phyloP scores from a whole-genome alignment of 1,140 invertebrate species.

The Bombus confusus region DNA sequence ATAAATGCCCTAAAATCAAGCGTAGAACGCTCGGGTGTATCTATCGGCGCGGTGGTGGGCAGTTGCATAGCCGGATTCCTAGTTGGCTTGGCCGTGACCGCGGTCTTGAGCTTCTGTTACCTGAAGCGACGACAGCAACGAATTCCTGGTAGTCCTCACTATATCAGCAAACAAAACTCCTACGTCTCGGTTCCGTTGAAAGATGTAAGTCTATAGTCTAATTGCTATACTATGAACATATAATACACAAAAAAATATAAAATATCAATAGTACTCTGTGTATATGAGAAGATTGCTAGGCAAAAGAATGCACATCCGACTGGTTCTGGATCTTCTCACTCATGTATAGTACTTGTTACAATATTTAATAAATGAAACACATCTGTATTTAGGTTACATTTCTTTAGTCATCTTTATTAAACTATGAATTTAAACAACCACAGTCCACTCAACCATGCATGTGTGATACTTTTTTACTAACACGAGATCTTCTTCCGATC shows the following conservation, averaged over 20 bases:
- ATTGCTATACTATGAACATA: not conserved
- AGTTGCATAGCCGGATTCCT: slow-evolving; percentile 83
- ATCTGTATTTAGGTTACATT: too few species aligned
- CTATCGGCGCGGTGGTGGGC: slow-evolving; percentile 83
- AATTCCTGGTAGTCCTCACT: slow-evolving; percentile 88
- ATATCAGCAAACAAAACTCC: slow-evolving; percentile 91
- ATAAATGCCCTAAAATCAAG: slow-evolving; percentile 79
- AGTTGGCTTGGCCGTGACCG: slow-evolving; percentile 78
- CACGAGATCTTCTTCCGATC: slow-evolving; percentile 43
- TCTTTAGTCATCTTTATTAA: too few species aligned
- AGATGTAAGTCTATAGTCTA: slow-evolving; percentile 80
- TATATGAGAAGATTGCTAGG: not conserved
- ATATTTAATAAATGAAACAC: too few species aligned
- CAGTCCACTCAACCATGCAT: too few species aligned
- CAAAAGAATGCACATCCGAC: too few species aligned
- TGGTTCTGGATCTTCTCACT: too few species aligned
- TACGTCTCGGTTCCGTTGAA: slow-evolving; percentile 91
- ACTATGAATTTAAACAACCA: too few species aligned
- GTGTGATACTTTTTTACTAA: too few species aligned
- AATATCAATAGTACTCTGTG: too few species aligned
- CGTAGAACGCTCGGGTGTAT: slow-evolving; percentile 79
- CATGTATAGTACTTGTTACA: too few species aligned
- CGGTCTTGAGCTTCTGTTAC: slow-evolving; percentile 79
- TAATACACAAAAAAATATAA: not conserved
- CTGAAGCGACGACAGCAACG: slow-evolving; percentile 80